These are phyloP conservation scores for Petrosia ficiformis DNA, from an alignment of 37 sponge, comb jelly and placozoan species.

Conservation along the genomic window DNA sequence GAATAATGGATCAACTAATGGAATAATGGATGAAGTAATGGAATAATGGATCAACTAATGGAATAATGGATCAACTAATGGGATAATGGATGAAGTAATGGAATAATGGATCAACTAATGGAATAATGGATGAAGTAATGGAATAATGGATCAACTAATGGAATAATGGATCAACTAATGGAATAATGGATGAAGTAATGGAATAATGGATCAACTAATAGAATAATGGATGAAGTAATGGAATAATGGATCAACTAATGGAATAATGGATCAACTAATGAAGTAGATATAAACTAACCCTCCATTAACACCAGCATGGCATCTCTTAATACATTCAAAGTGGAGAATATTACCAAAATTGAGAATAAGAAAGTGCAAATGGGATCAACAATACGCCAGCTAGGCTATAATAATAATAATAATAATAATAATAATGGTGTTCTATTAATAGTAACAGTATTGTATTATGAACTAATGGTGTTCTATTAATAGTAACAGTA, in stretches of 20 bases:
- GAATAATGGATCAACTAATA: constrained; percentile 1
- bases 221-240: too few relatives aligned
- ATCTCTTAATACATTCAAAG: constrained; percentile 88
- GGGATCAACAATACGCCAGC: constrained; percentile 92
- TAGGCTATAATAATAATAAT: constrained; percentile 63
- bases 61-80: not conserved
- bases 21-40: not conserved
- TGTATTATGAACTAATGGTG: too few relatives aligned
- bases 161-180: not conserved
- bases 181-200: not conserved
- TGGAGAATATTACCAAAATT: constrained; percentile 83
- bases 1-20: not conserved
- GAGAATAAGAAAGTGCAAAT: constrained; percentile 97
- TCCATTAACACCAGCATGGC: constrained; percentile 95
- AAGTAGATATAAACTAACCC: too few relatives aligned
- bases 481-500: too few relatives aligned
- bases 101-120: not conserved
- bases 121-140: not conserved
- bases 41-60: not conserved
- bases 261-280: too few relatives aligned
- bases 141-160: not conserved
- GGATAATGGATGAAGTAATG: not conserved
- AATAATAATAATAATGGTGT: not conserved
- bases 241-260: not conserved
- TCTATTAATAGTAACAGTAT: not conserved